phyloP scores from a whole-genome alignment of 1,140 invertebrate species.

The Orchestia grillus region DNA sequence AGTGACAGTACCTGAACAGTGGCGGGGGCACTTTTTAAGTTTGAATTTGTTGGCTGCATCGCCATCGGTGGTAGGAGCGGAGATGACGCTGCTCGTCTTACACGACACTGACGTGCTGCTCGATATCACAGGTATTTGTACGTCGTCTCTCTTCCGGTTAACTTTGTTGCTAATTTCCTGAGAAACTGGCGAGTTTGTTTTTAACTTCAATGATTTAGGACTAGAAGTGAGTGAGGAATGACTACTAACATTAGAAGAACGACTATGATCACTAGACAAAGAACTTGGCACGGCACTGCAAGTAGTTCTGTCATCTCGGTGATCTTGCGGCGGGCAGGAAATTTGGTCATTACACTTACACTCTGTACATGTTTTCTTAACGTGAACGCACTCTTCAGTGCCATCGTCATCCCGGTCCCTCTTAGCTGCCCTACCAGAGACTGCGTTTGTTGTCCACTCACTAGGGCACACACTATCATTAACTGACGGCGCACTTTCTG shows the following conservation, averaged over 20 bases:
- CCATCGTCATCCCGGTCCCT: constrained; percentile 46
- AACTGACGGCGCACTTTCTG: background rate
- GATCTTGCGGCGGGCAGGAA: constrained; percentile 3
- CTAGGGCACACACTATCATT: background rate
- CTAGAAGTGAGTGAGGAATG: constrained; percentile 52
- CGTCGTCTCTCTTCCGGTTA: constrained; percentile 64
- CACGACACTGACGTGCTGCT: constrained; percentile 64
- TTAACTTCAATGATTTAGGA: constrained; percentile 44
- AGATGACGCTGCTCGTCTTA: constrained; percentile 59
- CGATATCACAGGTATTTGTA: constrained; percentile 67
- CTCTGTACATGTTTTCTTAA: constrained; percentile 52
- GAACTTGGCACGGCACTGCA: constrained; percentile 54
- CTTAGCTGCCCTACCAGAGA: constrained; percentile 1
- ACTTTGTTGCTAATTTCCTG: constrained; percentile 52
- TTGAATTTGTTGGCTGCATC: constrained; percentile 33
- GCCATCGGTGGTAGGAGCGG: background rate
- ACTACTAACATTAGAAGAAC: constrained; percentile 50
- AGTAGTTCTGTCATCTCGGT: constrained; percentile 48
- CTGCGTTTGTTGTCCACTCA: background rate
- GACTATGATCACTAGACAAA: constrained; percentile 29
- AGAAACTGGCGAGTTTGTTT: background rate
- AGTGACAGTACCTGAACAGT: constrained; percentile 59
- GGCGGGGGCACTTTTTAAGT: constrained; percentile 54
- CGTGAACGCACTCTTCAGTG: background rate
- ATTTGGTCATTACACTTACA: constrained; percentile 50